Base-by-base conservation (phyloP, 2,888 invertebrate species). In the Diarsia dahlii region DNA sequence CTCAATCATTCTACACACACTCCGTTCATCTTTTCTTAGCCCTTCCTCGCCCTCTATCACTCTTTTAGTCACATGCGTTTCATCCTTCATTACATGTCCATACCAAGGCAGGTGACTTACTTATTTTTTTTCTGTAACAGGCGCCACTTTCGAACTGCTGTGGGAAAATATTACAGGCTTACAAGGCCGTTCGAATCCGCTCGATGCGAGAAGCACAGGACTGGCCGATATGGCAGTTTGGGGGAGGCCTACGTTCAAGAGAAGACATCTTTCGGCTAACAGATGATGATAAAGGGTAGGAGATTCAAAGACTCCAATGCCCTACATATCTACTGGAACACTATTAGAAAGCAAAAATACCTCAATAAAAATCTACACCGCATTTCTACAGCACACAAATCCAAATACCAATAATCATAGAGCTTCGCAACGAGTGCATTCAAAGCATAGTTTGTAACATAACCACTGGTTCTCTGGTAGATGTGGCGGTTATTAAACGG, bases 401-500 rank as follows among this genome's bases (percentile, higher is more conserved):
- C 60, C n/a, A 13, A 65, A 71, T 52, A 67, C 39, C 23, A 78
- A 64, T 80, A 80, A 82, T 82, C 54, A 76, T 6, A 58, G 2
- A 50, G 13, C 39, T 64, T 64, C 63, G 70, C 66, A 77, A 71
- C 76, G 56, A 67, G 52, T 64, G 74, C 69, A 79, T 75, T 80
- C 63, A 77, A 63, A 71, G 63, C 34, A 68, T 58, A 63, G 74
- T 75, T 81, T 81, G 80, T 72, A 77, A 39, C 34, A 15, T 87
- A 87, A 86, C 66, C 64, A 84, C 64, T 74, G 65, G 72, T 71
- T 72, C 34, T 50, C 64, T 12, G 0, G n/a, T 45, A 63, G 74
- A 74, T 78, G 68, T 71, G 23, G 52, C 52, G 18, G 74, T 77
- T 76, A 82, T 81, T 85, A 80, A 71, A 75, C 50, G 52, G 58